Percentiles rank a stretch among this genome's conserved stretches.
phyloP scores from a whole-genome alignment of 1,140 invertebrate genomes.

The Cheumatopsyche charites region DNA sequence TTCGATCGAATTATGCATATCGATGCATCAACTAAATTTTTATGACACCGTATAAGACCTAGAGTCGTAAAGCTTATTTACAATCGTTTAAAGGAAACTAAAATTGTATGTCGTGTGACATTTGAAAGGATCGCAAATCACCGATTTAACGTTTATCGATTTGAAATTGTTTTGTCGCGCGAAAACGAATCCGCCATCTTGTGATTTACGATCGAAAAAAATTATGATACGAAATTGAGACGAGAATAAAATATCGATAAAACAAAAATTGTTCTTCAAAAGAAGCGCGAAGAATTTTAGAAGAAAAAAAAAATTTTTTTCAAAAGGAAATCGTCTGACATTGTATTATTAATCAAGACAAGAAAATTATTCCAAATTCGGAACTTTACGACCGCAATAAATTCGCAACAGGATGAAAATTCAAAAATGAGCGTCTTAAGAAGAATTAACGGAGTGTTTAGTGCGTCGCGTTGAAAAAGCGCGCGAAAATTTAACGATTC shows the following conservation, averaged over 20 bases:
- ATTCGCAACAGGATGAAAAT: too few relatives aligned
- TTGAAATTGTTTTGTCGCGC: neutral
- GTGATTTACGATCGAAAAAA: neutral
- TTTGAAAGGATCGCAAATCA: too few relatives aligned
- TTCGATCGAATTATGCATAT: too few relatives aligned
- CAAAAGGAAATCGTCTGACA: conserved; percentile 14
- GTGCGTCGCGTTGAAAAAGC: too few relatives aligned
- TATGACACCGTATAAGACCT: too few relatives aligned
- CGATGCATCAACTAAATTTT: too few relatives aligned
- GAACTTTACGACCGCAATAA: neutral
- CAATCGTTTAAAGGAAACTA: too few relatives aligned
- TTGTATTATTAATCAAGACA: conserved; percentile 12
- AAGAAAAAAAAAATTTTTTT: conserved; percentile 8
- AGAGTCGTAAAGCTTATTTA: too few relatives aligned
- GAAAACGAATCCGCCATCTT: neutral
- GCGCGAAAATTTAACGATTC: too few relatives aligned
- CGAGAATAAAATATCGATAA: conserved; percentile 7
- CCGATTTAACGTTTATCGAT: neutral
- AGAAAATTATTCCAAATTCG: conserved; percentile 3
- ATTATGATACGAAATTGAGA: conserved; percentile 1
- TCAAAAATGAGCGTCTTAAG: too few relatives aligned
- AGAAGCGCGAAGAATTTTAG: neutral
- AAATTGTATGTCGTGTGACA: too few relatives aligned
- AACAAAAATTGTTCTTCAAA: neutral
- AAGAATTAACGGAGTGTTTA: too few relatives aligned